phyloP scores from a whole-genome alignment of 2,888 invertebrate genomes.

The Trachelus troglodyta region DNA sequence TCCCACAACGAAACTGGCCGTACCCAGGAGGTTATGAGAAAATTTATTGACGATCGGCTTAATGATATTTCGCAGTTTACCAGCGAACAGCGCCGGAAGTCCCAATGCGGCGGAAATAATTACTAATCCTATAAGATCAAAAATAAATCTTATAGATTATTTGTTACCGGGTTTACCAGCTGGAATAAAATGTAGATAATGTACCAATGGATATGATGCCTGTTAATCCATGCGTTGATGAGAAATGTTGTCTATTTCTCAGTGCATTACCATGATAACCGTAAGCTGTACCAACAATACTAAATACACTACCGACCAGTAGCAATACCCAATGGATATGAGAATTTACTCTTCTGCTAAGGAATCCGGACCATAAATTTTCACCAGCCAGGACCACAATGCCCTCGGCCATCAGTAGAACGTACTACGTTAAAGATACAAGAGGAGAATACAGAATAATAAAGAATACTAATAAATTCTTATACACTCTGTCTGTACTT shows the following conservation, averaged over 20 bases:
- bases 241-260: slow-evolving; percentile 56
- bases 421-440: slow-evolving; percentile 45
- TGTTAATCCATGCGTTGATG: slow-evolving; percentile 43
- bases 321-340: slow-evolving; percentile 70
- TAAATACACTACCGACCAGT: slow-evolving; percentile 67
- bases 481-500: background rate
- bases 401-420: slow-evolving; percentile 57
- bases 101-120: slow-evolving; percentile 67
- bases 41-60: slow-evolving; percentile 69
- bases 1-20: slow-evolving; percentile 68
- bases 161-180: background rate
- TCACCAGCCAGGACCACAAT: slow-evolving; percentile 46
- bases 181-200: slow-evolving; percentile 33
- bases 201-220: slow-evolving; percentile 68
- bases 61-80: slow-evolving; percentile 67
- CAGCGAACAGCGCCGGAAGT: slow-evolving; percentile 68
- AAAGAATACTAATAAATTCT: background rate
- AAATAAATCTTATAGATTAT: background rate
- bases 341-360: slow-evolving; percentile 43
- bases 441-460: background rate
- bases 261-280: slow-evolving; percentile 69
- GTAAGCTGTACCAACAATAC: slow-evolving; percentile 68
- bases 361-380: slow-evolving; percentile 41
- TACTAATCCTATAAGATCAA: background rate
- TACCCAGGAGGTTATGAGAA: slow-evolving; percentile 69